Conservation (phyloP, 2,797 vertebrate species). For the Tamandua tetradactyla region DNA sequence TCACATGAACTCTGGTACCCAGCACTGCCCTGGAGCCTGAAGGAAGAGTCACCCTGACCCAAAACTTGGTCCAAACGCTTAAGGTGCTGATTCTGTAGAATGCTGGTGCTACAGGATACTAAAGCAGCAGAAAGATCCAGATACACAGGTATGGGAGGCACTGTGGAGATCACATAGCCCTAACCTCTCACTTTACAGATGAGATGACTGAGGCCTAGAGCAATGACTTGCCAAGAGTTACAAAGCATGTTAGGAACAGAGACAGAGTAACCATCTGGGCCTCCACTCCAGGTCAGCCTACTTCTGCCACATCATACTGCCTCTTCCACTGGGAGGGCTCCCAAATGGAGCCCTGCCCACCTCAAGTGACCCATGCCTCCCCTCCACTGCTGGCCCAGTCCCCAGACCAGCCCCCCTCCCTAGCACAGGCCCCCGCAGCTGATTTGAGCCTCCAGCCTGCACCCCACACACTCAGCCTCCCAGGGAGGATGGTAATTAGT, state of each 20-base stretch:
- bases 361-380: neutral
- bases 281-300: neutral
- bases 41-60: neutral
- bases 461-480: constrained; percentile 53
- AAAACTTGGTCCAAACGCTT: neutral
- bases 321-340: neutral
- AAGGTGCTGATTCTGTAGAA: neutral
- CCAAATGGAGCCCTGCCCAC: too few species aligned
- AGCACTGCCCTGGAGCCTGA: neutral
- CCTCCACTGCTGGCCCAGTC: neutral
- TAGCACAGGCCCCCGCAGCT: neutral
- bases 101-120: neutral
- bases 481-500: constrained; percentile 60
- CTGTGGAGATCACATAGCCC: neutral
- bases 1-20: neutral
- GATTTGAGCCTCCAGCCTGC: constrained; percentile 65
- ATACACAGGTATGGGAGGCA: neutral
- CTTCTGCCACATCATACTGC: neutral
- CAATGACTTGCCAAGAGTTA: neutral
- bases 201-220: neutral
- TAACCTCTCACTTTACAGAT: neutral
- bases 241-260: neutral
- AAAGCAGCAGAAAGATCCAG: neutral
- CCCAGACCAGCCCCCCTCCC: neutral
- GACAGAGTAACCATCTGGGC: neutral